Conservation (phyloP, 23 tunicate genomes). For the Phallusia fumigata region DNA sequence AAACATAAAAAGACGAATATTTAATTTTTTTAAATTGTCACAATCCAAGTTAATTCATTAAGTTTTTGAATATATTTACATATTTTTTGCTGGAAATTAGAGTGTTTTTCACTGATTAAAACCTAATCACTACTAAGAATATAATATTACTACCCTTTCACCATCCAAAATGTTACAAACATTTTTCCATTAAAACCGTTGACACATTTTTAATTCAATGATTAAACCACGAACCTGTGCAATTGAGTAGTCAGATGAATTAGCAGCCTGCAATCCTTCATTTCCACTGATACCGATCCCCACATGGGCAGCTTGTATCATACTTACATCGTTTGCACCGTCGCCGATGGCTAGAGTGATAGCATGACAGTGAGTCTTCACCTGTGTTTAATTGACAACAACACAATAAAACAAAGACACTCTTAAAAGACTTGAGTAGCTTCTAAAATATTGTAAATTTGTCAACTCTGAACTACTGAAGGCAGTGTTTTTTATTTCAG, state of each 20-base stretch:
- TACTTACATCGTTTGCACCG: slow-evolving; percentile 97
- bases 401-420: too few relatives aligned
- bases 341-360: slow-evolving; percentile 99
- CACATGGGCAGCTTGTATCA: slow-evolving; percentile 99
- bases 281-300: slow-evolving; percentile 97
- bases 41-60: too few relatives aligned
- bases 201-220: neutral
- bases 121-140: too few relatives aligned
- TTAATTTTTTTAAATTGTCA: neutral
- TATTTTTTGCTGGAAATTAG: too few relatives aligned
- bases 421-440: too few relatives aligned
- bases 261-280: slow-evolving; percentile 99
- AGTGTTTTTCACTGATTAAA: too few relatives aligned
- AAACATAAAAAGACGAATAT: neutral
- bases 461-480: too few relatives aligned
- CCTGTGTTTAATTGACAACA: slow-evolving; percentile 24
- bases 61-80: too few relatives aligned
- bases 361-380: slow-evolving; percentile 73
- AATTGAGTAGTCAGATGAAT: slow-evolving; percentile 96
- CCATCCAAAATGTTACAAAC: too few relatives aligned
- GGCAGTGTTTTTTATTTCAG: too few relatives aligned
- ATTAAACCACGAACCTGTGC: slow-evolving; percentile 61
- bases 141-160: too few relatives aligned
- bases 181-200: neutral
- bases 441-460: too few relatives aligned